A percentile compares a stretch with the other conserved stretches of the same genome.
These are phyloP conservation scores for Steinernema feltiae DNA, from an alignment of 1,140 invertebrate genomes.

Conservation along the genomic window DNA sequence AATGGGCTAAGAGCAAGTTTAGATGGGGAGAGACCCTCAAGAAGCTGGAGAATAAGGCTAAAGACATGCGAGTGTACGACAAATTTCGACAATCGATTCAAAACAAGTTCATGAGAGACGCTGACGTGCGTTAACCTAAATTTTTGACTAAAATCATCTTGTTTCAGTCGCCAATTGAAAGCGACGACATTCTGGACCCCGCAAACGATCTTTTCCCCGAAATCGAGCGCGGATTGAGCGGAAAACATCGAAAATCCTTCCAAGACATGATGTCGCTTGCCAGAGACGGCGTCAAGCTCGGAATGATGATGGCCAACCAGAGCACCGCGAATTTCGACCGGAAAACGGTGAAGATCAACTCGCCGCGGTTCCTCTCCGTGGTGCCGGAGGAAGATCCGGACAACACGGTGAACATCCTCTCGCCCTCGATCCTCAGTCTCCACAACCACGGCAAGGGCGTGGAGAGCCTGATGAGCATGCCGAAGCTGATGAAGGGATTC, in stretches of 20 bases:
- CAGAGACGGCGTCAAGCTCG: constrained; percentile 19
- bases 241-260: neutral
- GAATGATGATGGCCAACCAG: constrained; percentile 16
- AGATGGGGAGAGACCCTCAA: neutral
- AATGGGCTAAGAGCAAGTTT: neutral
- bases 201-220: too few species aligned
- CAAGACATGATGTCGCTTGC: neutral
- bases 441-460: constrained; percentile 25
- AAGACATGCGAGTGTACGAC: too few species aligned
- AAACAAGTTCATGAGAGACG: too few species aligned
- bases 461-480: constrained; percentile 41
- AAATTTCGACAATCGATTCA: too few species aligned
- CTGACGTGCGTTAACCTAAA: too few species aligned
- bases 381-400: constrained; percentile 25
- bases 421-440: constrained; percentile 26
- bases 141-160: too few species aligned
- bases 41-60: neutral
- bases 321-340: constrained; percentile 25
- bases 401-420: constrained; percentile 21
- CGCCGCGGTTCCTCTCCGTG: constrained; percentile 23
- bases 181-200: too few species aligned
- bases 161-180: too few species aligned
- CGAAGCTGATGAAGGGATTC: constrained; percentile 39
- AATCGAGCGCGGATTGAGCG: neutral
- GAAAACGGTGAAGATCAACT: constrained; percentile 21